Evolutionary conservation across 2,888 invertebrate genomes (phyloP), one percentile per base, ranked within the genome.

Genomic region (Tholera decimalis): DNA sequence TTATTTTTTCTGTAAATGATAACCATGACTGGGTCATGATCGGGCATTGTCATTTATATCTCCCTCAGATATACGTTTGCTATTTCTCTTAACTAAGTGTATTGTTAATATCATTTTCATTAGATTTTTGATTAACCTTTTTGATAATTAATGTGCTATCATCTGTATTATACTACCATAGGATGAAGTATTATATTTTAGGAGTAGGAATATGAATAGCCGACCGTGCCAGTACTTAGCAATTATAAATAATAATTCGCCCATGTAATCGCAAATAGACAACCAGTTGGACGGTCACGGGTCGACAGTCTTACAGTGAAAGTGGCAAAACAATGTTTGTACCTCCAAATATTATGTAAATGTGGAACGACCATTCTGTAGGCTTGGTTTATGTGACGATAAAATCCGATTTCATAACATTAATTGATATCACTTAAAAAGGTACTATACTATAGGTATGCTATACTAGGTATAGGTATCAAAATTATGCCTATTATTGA

Each of bases 261-360:
- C 15, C 15, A 35, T 15, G 15, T 35, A 35, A 35, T 35, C 15
- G 35, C 15, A 35, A 35, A 35, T 59, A n/a, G 22, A 15, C 18
- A 26, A 69, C 69, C 35, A 59, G 35, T 69, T 22, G 28, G 37
- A n/a, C 47, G 65, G 73, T 73, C 68, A 68, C 66, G 73, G 73
- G 66, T 68, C 68, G 73, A 53, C 73, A 73, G 53, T 53, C 73
- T 20, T 33, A 20, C 66, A 26, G 73, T 53, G 68, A 68, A 73
- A 68, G 73, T 68, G 66, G 47, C 39, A 65, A 46, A 41, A 24
- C n/a, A 73, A 65, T 65, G 24, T 37, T 51, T 18, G 37, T 63
- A 39, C 50, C 18, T 51, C 15, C 37, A 22, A 71, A 63, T 46
- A 46, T 72, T 53, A 72, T 73, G 65, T 73, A 43, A 65, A 69